Percentiles rank a stretch among this genome's conserved stretches.
phyloP scores from a whole-genome alignment of 1,140 invertebrate species.

The Archegozetes longisetosus region DNA sequence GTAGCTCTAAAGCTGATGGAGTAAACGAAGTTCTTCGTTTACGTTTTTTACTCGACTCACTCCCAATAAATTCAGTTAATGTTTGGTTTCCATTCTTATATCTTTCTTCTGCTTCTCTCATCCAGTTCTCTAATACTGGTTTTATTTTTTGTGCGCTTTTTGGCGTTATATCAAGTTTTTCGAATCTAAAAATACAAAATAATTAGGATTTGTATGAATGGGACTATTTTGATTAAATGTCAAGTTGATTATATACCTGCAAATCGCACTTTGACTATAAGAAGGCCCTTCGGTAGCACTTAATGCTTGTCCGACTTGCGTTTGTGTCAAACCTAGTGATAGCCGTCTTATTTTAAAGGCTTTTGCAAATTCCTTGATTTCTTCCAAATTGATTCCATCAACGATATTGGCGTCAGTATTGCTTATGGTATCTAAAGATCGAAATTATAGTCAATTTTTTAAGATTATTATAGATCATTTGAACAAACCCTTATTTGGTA shows the following conservation, averaged over 20 bases:
- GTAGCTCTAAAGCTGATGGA: slow-evolving; percentile 77
- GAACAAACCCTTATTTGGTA: slow-evolving; percentile 20
- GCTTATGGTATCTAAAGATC: slow-evolving; percentile 51
- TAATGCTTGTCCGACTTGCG: slow-evolving; percentile 83
- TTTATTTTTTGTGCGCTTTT: slow-evolving; percentile 99
- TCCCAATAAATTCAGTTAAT: slow-evolving; percentile 84
- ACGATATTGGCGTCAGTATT: slow-evolving; percentile 83
- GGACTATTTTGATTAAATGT: background rate
- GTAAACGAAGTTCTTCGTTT: slow-evolving; percentile 92
- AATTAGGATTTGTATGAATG: slow-evolving; percentile 19
- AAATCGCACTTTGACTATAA: slow-evolving; percentile 96
- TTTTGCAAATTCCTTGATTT: slow-evolving; percentile 96
- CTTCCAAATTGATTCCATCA: slow-evolving; percentile 89
- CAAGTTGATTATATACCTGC: slow-evolving; percentile 53
- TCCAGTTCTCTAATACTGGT: slow-evolving; percentile 92
- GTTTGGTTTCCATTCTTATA: slow-evolving; percentile 67
- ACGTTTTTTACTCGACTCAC: slow-evolving; percentile 87
- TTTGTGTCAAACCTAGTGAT: slow-evolving; percentile 84
- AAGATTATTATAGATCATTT: slow-evolving; percentile 22
- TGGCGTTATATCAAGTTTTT: slow-evolving; percentile 97
- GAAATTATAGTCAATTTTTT: slow-evolving; percentile 8
- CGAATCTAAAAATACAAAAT: slow-evolving; percentile 54
- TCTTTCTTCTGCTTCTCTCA: slow-evolving; percentile 94
- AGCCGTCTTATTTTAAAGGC: slow-evolving; percentile 84
- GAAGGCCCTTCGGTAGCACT: slow-evolving; percentile 90